Percentiles rank a stretch among this genome's conserved stretches.
Conservation (phyloP, 2,888 invertebrate species). For the Gymnosoma rotundatum region DNA sequence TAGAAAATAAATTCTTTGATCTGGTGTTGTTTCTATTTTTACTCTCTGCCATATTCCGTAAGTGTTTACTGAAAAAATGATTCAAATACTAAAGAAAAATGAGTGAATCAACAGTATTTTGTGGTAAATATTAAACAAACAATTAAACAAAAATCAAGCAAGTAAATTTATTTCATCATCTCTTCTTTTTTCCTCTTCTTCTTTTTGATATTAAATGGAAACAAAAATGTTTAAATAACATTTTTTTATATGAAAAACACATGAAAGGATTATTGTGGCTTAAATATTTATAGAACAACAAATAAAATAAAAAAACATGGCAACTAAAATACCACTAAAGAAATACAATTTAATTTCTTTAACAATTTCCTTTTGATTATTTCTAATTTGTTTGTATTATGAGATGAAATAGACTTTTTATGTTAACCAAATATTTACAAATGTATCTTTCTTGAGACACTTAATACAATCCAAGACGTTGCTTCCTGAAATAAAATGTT, state of each 20-base stretch:
- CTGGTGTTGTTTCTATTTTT: conserved; percentile 23
- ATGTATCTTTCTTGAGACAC: no score
- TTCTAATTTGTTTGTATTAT: conserved; percentile 6
- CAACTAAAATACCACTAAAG: conserved; percentile 45
- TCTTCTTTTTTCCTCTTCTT: background rate
- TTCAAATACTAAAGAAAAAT: conserved; percentile 43
- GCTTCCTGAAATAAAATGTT: no score
- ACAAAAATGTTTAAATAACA: conserved; percentile 11
- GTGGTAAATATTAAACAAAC: conserved; percentile 67
- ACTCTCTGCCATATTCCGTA: background rate
- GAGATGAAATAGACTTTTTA: conserved; percentile 1
- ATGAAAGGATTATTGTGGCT: conserved; percentile 56
- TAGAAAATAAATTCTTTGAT: conserved; percentile 56
- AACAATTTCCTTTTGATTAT: conserved; percentile 13
- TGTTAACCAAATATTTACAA: conserved; percentile 58
- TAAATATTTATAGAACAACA: conserved; percentile 34
- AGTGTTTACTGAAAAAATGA: conserved; percentile 23
- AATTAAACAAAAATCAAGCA: conserved; percentile 55
- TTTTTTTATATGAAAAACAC: conserved; percentile 18
- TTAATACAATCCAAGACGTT: no score
- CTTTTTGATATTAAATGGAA: conserved; percentile 14
- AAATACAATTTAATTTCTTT: conserved; percentile 31
- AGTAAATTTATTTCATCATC: conserved; percentile 11
- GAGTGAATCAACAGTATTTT: conserved; percentile 65
- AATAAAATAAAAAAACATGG: conserved; percentile 6